phyloP scores from a whole-genome alignment of 2,797 vertebrate genomes.

The Salmo trutta region DNA sequence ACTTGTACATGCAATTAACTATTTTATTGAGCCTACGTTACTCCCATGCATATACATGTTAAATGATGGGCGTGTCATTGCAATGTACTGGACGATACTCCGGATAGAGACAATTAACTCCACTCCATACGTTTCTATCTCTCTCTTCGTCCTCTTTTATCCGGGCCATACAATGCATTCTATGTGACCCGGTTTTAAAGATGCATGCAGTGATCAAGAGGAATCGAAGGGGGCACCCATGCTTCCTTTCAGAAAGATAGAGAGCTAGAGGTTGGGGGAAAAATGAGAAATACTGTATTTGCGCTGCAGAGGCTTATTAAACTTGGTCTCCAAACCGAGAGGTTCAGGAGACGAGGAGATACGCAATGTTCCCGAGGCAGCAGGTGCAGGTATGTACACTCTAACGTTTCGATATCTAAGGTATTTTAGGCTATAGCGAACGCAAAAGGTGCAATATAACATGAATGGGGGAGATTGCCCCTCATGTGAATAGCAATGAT shows the following conservation, averaged over 20 bases:
- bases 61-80: background rate
- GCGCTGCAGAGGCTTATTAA: constrained; percentile 67
- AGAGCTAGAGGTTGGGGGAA: constrained; percentile 40
- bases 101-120: no score
- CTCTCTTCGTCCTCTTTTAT: constrained; percentile 45
- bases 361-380: constrained; percentile 58
- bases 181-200: constrained; percentile 85
- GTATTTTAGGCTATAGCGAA: background rate
- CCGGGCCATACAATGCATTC: constrained; percentile 72
- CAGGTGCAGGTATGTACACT: constrained; percentile 69
- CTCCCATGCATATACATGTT: background rate
- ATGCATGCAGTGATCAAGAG: constrained; percentile 79
- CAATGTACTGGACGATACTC: no score
- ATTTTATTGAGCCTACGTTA: background rate
- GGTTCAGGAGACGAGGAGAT: constrained; percentile 62
- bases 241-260: constrained; percentile 55
- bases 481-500: background rate
- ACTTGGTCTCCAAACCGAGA: constrained; percentile 68
- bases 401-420: background rate
- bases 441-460: background rate
- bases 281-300: constrained; percentile 55
- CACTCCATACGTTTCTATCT: background rate
- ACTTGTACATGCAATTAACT: background rate
- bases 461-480: background rate
- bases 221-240: constrained; percentile 88